Evolutionary conservation across 2,797 vertebrate genomes (phyloP), one percentile per base, ranked within the genome.

Genomic region (Enoplosus armatus): DNA sequence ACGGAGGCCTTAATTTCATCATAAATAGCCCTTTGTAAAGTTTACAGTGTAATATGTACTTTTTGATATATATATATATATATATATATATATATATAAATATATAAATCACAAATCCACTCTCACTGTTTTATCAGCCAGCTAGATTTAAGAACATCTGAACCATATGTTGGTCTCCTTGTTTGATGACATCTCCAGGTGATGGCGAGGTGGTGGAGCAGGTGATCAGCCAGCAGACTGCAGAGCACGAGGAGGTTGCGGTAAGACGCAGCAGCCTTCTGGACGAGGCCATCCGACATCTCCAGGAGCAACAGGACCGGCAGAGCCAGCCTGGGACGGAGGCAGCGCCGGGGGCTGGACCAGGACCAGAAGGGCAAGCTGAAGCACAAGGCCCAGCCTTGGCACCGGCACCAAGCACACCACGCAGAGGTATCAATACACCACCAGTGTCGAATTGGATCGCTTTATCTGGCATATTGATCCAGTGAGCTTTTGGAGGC

Each of bases 191-290:
- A 1, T 58, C 37, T 72, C 47, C 77, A 98, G 98, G 97, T 94
- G 97, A 99, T 27, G 98, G 98, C 4, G 98, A 99, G 85, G 97
- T 99, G 58, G 97, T 99, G 58, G 98, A 99, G 87, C 98, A 99
- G 93, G 97, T 99, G 79, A 98, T 99, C 91, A 98, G 98, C 80
- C 97, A 99, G 68, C 98, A 98, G 85, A 96, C 96, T 0, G 87
- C 94, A 51, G 97, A 99, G 39, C 96, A 94, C 0, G 97, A 97
- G 73, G 97, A 97, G 18, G 91, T 90, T 16, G 88, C 93, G 6
- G 20, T 92, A 3, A 77, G 94, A 31, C 96, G 96, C 12, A 90
- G 92, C 83, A 97, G 92, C 69, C 90, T 96, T 76, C 95, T 99
- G 74, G 98, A 99, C 48, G 95, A 96, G 20, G 97, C 97, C 81